phyloP scores from a whole-genome alignment of 2,888 invertebrate species.

The Himalopsyche kuldschensis region DNA sequence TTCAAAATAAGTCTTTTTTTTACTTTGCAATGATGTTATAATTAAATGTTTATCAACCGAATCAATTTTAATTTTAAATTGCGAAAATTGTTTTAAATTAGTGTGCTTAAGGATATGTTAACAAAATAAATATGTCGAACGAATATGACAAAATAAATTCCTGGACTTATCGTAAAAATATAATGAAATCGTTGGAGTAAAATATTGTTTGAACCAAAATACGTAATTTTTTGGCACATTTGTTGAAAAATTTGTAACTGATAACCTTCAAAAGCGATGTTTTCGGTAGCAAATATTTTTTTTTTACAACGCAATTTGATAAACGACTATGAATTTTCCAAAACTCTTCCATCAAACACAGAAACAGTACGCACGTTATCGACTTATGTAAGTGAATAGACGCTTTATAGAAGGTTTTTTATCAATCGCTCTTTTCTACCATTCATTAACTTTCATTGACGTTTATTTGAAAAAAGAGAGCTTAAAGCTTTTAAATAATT shows the following conservation, averaged over 20 bases:
- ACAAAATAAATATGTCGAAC: not conserved
- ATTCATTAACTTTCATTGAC: slow-evolving; percentile 29
- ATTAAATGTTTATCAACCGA: too few relatives aligned
- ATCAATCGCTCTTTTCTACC: not conserved
- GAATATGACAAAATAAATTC: not conserved
- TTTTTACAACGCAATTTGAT: not conserved
- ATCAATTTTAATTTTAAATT: too few relatives aligned
- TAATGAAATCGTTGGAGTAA: not conserved
- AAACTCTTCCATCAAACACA: not conserved
- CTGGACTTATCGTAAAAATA: not conserved
- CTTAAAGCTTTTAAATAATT: slow-evolving; percentile 31
- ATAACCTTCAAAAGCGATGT: not conserved
- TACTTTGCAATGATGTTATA: too few relatives aligned
- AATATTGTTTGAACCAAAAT: not conserved
- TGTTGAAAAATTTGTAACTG: not conserved
- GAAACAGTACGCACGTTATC: not conserved
- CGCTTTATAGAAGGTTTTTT: not conserved
- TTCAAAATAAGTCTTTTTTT: too few relatives aligned
- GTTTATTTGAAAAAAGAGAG: slow-evolving; percentile 32
- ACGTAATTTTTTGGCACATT: not conserved
- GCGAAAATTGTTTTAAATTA: too few relatives aligned
- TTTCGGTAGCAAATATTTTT: not conserved
- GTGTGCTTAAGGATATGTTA: too few relatives aligned
- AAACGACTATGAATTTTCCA: not conserved
- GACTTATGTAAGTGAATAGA: not conserved